Evolutionary conservation across 2,888 invertebrate genomes (phyloP).

Genomic region (Tetragonula carbonaria): DNA sequence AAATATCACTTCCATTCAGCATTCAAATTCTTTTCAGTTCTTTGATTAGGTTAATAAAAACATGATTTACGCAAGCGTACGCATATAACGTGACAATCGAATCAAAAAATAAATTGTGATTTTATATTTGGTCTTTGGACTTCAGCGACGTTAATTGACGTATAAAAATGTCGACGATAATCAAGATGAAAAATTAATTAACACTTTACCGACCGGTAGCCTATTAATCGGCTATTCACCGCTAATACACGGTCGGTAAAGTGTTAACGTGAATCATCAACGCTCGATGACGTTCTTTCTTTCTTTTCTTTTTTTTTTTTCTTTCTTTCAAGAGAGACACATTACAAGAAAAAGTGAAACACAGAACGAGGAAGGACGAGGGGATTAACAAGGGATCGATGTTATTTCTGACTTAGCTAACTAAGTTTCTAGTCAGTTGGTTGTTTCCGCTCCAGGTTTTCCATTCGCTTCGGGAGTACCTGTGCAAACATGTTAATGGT

Average conservation of each 20-base stretch:
- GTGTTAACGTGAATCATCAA: neutral
- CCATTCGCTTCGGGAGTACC: constrained; percentile 60
- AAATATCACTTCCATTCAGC: neutral
- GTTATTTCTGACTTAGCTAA: constrained; percentile 52
- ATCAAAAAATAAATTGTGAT: neutral
- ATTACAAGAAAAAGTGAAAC: neutral
- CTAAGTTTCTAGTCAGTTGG: constrained; percentile 52
- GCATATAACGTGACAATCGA: neutral
- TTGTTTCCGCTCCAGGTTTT: constrained; percentile 44
- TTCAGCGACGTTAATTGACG: neutral
- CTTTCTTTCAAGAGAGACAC: too few relatives aligned
- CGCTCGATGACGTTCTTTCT: neutral
- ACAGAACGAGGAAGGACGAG: neutral
- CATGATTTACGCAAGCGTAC: neutral
- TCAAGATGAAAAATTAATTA: neutral
- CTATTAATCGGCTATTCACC: too few relatives aligned
- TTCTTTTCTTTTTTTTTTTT: too few relatives aligned
- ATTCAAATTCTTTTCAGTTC: neutral
- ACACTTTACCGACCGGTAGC: too few relatives aligned
- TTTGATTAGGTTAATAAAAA: neutral
- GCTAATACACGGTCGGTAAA: too few relatives aligned
- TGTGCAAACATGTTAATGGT: constrained; percentile 71
- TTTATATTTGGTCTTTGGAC: constrained; percentile 11
- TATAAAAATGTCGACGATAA: constrained; percentile 28
- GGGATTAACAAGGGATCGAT: constrained; percentile 32